Evolutionary conservation across 2,888 invertebrate genomes (phyloP).

Genomic region (Pachydiplax longipennis): DNA sequence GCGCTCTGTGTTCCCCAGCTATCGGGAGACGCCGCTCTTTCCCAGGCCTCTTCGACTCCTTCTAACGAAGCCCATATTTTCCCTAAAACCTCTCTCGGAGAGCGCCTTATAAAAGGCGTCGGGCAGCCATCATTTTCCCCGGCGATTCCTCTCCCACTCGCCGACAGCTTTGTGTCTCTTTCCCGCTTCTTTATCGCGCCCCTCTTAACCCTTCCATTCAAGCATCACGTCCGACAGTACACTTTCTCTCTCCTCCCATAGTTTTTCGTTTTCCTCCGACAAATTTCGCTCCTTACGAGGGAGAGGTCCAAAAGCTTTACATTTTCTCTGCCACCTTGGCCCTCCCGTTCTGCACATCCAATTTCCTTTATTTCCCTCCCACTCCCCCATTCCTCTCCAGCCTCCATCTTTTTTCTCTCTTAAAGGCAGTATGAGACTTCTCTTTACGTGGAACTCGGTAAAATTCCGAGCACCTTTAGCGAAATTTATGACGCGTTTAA

Average conservation of each 20-base stretch:
- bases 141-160: slow-evolving; percentile 20
- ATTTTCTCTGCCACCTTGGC: slow-evolving; percentile 23
- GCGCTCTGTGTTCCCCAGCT: not conserved
- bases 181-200: not conserved
- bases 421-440: slow-evolving; percentile 46
- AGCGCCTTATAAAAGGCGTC: not conserved
- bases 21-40: not conserved
- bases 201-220: not conserved
- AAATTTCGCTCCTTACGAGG: not conserved
- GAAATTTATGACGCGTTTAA: slow-evolving; percentile 34
- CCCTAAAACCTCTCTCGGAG: not conserved
- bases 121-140: slow-evolving; percentile 47
- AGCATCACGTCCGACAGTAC: not conserved
- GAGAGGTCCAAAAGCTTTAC: not conserved
- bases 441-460: slow-evolving; percentile 18
- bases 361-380: slow-evolving; percentile 44
- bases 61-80: not conserved
- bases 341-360: slow-evolving; percentile 25
- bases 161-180: slow-evolving; percentile 20
- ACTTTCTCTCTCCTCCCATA: not conserved
- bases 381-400: slow-evolving; percentile 21
- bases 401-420: slow-evolving; percentile 47
- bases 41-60: not conserved
- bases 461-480: slow-evolving; percentile 43
- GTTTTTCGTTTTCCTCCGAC: not conserved